Evolutionary conservation across 2,113 vertebrate genomes (phyloP).

Genomic region (Pangasianodon gigas): DNA sequence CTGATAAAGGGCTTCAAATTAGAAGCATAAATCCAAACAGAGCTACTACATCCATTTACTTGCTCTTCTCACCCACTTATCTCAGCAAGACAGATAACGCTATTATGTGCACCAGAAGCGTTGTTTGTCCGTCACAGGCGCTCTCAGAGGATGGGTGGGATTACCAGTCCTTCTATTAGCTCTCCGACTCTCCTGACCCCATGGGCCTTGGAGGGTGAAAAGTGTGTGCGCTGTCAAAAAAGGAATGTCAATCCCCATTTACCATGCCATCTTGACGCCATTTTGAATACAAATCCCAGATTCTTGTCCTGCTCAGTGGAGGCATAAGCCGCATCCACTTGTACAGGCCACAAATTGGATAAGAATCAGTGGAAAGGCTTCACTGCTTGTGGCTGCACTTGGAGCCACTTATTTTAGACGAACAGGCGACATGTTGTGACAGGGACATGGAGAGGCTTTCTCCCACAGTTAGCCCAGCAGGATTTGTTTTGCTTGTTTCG

Average conservation of each 20-base stretch:
- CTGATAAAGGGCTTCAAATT: slow-evolving; percentile 2
- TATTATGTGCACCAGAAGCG: not conserved
- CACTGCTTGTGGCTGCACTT: not conserved
- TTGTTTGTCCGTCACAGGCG: not conserved
- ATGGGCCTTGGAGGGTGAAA: not conserved
- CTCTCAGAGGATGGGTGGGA: not conserved
- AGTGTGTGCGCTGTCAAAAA: not conserved
- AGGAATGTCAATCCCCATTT: not conserved
- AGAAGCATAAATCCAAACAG: slow-evolving; percentile 2
- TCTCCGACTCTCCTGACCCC: not conserved
- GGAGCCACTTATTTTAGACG: slow-evolving; percentile 16
- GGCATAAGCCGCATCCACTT: not conserved
- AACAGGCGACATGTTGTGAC: not conserved
- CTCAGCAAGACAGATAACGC: slow-evolving; percentile 1
- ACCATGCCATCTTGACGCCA: not conserved
- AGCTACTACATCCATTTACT: not conserved
- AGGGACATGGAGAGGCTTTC: not conserved
- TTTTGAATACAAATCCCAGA: slow-evolving; percentile 11
- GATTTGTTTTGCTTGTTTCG: not conserved
- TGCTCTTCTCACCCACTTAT: slow-evolving; percentile 7
- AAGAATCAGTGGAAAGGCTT: not conserved
- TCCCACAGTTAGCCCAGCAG: not conserved
- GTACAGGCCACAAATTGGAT: slow-evolving; percentile 5
- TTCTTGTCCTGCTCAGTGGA: not conserved
- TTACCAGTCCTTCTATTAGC: not conserved